Evolutionary conservation across 2,888 invertebrate species (phyloP).

Genomic region (Luperina testacea): DNA sequence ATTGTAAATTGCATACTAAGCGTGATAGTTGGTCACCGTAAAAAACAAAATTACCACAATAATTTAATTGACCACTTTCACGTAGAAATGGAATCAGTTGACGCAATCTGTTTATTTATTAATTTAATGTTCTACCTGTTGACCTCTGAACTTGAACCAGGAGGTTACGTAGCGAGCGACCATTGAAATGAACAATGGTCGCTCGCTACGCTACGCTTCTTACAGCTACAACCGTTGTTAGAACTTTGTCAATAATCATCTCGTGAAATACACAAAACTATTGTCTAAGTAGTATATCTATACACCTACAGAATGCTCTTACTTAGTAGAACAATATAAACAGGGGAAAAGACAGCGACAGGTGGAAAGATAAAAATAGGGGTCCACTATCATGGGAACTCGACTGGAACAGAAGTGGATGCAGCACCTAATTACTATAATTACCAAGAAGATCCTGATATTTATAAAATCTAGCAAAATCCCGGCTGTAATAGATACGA

Average conservation of each 20-base stretch:
- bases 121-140: constrained; percentile 9
- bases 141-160: constrained; percentile 3
- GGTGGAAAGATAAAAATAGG: not conserved
- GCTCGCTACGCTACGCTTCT: not conserved
- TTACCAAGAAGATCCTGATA: not conserved
- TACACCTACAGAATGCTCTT: not conserved
- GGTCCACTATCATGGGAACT: not conserved
- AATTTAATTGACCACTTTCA: constrained; percentile 39
- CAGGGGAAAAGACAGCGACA: not conserved
- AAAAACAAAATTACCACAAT: constrained; percentile 3
- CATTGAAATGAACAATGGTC: not conserved
- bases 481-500: no score
- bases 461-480: not conserved
- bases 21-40: not conserved
- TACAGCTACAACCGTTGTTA: not conserved
- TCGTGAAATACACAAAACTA: not conserved
- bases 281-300: not conserved
- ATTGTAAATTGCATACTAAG: constrained; percentile 11
- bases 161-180: not conserved
- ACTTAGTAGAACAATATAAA: not conserved
- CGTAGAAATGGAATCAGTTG: not conserved
- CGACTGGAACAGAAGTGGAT: not conserved
- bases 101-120: not conserved
- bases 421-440: not conserved
- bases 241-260: not conserved